Conservation (phyloP, 2,888 invertebrate genomes). For the Apodemia duryi region DNA sequence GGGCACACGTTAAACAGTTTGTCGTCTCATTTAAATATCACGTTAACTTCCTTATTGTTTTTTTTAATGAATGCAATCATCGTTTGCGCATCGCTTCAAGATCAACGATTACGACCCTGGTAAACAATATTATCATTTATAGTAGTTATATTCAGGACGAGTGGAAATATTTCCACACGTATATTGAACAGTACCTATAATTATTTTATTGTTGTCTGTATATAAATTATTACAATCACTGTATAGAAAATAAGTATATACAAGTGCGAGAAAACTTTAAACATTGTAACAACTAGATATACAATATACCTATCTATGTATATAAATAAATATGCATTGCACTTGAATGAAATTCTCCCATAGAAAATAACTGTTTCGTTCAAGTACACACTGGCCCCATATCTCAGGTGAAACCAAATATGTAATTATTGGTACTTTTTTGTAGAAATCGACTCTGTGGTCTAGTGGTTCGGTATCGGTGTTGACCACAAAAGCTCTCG, state of each 20-base stretch:
- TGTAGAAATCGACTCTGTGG: too few species aligned
- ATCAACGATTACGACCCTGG: constrained; percentile 59
- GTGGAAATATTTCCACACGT: constrained; percentile 1
- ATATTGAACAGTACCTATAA: background rate
- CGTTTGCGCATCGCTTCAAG: constrained; percentile 59
- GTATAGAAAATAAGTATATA: background rate
- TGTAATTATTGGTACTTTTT: too few species aligned
- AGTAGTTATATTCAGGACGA: constrained; percentile 1
- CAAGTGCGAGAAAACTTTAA: too few species aligned
- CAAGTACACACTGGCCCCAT: too few species aligned
- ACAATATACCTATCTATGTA: too few species aligned
- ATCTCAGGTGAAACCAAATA: too few species aligned
- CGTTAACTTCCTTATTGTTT: constrained; percentile 56
- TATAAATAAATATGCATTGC: too few species aligned
- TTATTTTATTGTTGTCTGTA: background rate
- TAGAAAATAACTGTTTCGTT: too few species aligned
- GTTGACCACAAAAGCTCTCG: too few species aligned
- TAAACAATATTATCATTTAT: constrained; percentile 51
- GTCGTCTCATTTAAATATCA: constrained; percentile 14
- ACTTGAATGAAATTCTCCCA: too few species aligned
- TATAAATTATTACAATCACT: background rate
- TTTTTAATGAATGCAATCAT: constrained; percentile 54
- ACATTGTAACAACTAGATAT: too few species aligned
- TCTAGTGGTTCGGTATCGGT: too few species aligned
- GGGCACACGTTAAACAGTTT: constrained; percentile 1